These are phyloP conservation scores for Odontothrips loti DNA, from an alignment of 2,888 invertebrate species.

Conservation along the genomic window DNA sequence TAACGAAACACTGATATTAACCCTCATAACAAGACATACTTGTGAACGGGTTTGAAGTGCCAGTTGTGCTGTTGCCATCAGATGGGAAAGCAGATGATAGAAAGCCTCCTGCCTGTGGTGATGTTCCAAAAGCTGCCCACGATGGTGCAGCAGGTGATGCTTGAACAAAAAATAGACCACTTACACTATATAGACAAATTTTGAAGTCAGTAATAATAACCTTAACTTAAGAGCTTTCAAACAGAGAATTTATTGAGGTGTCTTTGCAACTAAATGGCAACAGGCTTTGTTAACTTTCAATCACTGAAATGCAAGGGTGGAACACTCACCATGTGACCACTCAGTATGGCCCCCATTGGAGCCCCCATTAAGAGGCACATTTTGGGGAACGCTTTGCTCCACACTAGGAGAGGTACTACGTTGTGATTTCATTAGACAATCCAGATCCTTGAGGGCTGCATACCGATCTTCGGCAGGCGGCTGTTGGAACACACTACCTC, in stretches of 20 bases:
- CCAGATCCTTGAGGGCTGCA: conserved; percentile 91
- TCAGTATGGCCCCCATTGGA: conserved; percentile 19
- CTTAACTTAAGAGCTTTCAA: not conserved
- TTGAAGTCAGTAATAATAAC: conserved; percentile 27
- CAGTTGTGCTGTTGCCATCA: conserved; percentile 26
- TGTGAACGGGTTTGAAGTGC: conserved; percentile 38
- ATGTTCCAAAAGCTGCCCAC: conserved; percentile 12
- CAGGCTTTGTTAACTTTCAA: no score
- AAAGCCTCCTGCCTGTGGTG: not conserved
- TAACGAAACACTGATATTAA: no score
- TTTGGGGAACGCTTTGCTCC: conserved; percentile 32
- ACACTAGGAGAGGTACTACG: conserved; percentile 28
- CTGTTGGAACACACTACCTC: conserved; percentile 33
- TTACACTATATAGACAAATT: conserved; percentile 25
- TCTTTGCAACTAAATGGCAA: no score
- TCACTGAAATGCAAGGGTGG: no score
- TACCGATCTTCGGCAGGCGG: conserved; percentile 76
- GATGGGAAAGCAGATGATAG: not conserved
- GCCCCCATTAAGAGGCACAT: conserved; percentile 32
- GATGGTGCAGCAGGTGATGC: conserved; percentile 27
- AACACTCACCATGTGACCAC: not conserved
- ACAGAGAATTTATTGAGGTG: no score
- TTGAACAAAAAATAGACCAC: conserved; percentile 30
- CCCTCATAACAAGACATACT: conserved; percentile 33
- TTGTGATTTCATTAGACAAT: conserved; percentile 56